Base-by-base conservation (phyloP, 2,797 vertebrate species). In the Pelodytes ibericus region DNA sequence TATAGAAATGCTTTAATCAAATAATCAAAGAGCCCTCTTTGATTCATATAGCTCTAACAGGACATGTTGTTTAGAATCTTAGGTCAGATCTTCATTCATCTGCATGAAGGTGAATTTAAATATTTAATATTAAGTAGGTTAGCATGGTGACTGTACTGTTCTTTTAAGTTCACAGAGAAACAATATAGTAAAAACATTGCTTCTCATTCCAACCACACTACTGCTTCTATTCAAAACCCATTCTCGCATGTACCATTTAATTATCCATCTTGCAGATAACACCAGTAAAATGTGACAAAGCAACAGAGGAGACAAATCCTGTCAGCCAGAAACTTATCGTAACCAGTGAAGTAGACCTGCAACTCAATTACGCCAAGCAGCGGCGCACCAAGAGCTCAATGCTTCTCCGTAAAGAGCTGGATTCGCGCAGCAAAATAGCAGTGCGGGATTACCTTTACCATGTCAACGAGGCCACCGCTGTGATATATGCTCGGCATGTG, bases 251-350 rank as follows among this genome's bases (percentile, higher is more conserved):
- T 39, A 75, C n/a, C 64, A 9, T 71, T 1, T 10, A 0, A 70
- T n/a, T 81, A 26, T 79, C 1, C 57, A 10, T 66, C 44, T 81
- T 80, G 18, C 90, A 99, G 97, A 93, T 95, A 5, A 96, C 94
- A 84, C 97, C 98, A 41, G 92, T 84, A 8, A 90, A 89, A 71
- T 96, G 95, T 74, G 94, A 95, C 72, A 95, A 94, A 83, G 97
- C 97, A 71, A 94, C 94, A 0, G 95, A 96, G 75, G 97, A 99
- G 82, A 90, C 93, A 18, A 98, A 94, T 49, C 91, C 94, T 0
- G 93, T 96, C n/a, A 93, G 94, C 15, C 97, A 99, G 91, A 99
- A 99, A 80, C 93, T 99, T 76, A 99, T 99, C 89, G 95, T 96
- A 81, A 96, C 92, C 85, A 96, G 96, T 0, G 98, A 99, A 84